Evolutionary conservation across 1,140 invertebrate species (phyloP), one percentile per base, ranked within the genome.

Genomic region (Bombus pyrosoma): DNA sequence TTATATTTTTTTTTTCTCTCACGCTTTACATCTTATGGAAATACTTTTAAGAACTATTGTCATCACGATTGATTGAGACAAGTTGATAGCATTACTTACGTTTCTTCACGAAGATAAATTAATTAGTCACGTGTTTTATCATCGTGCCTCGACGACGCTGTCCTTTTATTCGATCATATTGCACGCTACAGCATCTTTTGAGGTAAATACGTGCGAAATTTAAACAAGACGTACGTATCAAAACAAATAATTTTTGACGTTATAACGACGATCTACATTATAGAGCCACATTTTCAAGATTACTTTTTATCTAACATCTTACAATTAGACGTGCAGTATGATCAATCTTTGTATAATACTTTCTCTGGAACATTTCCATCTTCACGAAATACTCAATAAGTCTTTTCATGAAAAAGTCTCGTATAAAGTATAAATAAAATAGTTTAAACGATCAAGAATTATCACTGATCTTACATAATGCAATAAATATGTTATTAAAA

Each of bases 11-110:
- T 34, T 81, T 85, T 71, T 69, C 13, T 28, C 77, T 74, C 53
- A 75, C 69, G 39, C n/a, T 78, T 64, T 68, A 84, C 28, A 73
- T 62, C 81, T 89, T 90, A 90, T 22, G 32, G 87, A 91, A 89
- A 89, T 91, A 89, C 76, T 91, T 90, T 91, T 92, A 92, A 91
- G 88, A 88, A 90, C 93, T 94, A 94, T 94, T 94, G 93, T 94
- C 93, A 93, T 86, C 92, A 92, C 91, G 90, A 94, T 93, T 93
- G 91, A 94, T 93, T 94, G 89, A 91, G 89, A 92, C 88, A 73
- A 92, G 59, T 76, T 91, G 81, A 86, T 91, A 92, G 77, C 86
- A 86, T 88, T 88, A 87, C 71, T 91, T 87, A 89, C 87, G 72
- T 85, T 90, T 86, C 59, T 79, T 86, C 84, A 88, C 64, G 22